Evolutionary conservation across 2,797 vertebrate genomes (phyloP).

Genomic region (Sebastes nivosus): DNA sequence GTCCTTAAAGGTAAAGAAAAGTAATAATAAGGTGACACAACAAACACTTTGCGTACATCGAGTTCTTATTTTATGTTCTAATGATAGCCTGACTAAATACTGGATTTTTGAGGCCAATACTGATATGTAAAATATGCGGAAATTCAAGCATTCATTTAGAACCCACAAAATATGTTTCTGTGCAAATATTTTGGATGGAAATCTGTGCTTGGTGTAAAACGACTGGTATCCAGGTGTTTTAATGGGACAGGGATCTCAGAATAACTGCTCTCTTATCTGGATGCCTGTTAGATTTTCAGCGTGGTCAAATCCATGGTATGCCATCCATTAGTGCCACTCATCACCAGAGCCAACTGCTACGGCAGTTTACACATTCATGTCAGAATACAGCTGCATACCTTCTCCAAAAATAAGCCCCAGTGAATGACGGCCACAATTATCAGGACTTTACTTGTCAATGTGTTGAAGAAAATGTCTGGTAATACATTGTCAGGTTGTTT

Average conservation of each 20-base stretch:
- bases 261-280: background rate
- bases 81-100: no score
- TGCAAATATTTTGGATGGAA: accelerated
- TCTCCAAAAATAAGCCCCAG: constrained; percentile 45
- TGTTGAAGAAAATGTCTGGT: constrained; percentile 7
- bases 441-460: constrained; percentile 28
- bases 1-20: no score
- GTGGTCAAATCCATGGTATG: constrained; percentile 6
- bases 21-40: no score
- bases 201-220: no score
- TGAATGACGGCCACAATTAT: constrained; percentile 37
- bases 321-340: constrained; percentile 16
- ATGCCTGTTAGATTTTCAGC: constrained; percentile 1
- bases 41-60: no score
- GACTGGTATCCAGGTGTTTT: background rate
- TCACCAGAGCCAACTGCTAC: constrained; percentile 20
- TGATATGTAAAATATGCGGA: no score
- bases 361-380: constrained; percentile 38
- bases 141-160: no score
- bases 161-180: no score
- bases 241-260: background rate
- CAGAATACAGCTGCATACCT: constrained; percentile 32
- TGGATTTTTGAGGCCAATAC: no score
- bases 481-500: background rate
- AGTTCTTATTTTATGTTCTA: no score